Evolutionary conservation across 2,888 invertebrate species (phyloP).

Genomic region (Volucella inanis): DNA sequence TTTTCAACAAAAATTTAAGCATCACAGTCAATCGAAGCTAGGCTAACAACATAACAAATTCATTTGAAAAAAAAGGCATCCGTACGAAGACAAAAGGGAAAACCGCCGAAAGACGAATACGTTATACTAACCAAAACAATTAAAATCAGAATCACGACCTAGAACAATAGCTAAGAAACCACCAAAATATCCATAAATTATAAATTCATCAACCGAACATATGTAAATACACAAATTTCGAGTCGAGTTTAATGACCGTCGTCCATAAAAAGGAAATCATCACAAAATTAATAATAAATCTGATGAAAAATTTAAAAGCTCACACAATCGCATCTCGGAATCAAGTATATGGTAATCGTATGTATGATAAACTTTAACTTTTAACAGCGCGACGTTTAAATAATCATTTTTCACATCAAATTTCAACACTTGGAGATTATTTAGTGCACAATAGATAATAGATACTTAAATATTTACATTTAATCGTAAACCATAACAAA

Average conservation of each 20-base stretch:
- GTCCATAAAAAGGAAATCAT: constrained; percentile 18
- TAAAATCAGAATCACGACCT: too few relatives aligned
- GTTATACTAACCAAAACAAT: too few relatives aligned
- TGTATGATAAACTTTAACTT: constrained; percentile 36
- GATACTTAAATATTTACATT: background rate
- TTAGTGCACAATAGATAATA: constrained; percentile 31
- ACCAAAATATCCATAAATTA: too few relatives aligned
- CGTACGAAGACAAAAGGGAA: too few relatives aligned
- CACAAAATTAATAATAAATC: background rate
- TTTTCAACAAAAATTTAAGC: too few relatives aligned
- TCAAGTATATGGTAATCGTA: background rate
- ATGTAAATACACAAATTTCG: too few relatives aligned
- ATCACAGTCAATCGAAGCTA: too few relatives aligned
- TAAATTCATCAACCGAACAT: too few relatives aligned
- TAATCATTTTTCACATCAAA: constrained; percentile 37
- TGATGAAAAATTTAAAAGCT: background rate
- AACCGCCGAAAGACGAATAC: too few relatives aligned
- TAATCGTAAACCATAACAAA: background rate
- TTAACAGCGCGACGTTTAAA: constrained; percentile 20
- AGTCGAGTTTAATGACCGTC: constrained; percentile 27
- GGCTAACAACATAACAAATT: too few relatives aligned
- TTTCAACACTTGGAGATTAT: constrained; percentile 31
- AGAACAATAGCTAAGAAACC: too few relatives aligned
- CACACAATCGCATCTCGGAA: constrained; percentile 31
- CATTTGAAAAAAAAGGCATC: too few relatives aligned